Conservation (phyloP, 2,888 invertebrate genomes). For the Aquatica leii region DNA sequence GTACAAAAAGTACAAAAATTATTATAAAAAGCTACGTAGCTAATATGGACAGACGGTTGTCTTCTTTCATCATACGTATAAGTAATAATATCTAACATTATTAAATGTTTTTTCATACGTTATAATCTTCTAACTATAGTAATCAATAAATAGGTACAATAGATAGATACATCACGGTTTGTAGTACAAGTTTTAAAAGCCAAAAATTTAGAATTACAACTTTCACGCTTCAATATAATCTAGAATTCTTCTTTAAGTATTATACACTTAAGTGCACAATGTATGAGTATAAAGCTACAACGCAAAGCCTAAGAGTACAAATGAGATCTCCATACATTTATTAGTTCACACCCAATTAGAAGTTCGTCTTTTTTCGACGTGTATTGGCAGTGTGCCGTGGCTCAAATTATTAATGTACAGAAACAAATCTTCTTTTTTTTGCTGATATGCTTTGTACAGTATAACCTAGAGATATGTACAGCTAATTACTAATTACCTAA, state of each 20-base stretch:
- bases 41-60: constrained; percentile 53
- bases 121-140: constrained; percentile 18
- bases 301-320: constrained; percentile 29
- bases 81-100: constrained; percentile 25
- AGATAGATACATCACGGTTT: constrained; percentile 28
- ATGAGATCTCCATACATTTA: constrained; percentile 19
- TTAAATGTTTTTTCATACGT: constrained; percentile 18
- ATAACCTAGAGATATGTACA: constrained; percentile 35
- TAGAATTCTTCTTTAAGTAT: constrained; percentile 9
- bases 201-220: constrained; percentile 10
- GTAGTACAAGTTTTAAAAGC: constrained; percentile 20
- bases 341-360: background rate
- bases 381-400: constrained; percentile 58
- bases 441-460: constrained; percentile 30
- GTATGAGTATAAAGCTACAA: constrained; percentile 31
- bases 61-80: constrained; percentile 12
- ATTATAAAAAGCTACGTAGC: constrained; percentile 60
- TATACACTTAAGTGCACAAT: constrained; percentile 38
- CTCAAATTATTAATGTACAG: constrained; percentile 56
- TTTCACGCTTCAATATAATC: constrained; percentile 9
- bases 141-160: constrained; percentile 24
- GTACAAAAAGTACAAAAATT: constrained; percentile 52
- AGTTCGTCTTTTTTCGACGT: background rate
- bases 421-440: constrained; percentile 15
- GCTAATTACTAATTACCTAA: constrained; percentile 13